These are phyloP conservation scores for Heliangelus exortis DNA, from an alignment of 2,797 vertebrate genomes.

Conservation along the genomic window DNA sequence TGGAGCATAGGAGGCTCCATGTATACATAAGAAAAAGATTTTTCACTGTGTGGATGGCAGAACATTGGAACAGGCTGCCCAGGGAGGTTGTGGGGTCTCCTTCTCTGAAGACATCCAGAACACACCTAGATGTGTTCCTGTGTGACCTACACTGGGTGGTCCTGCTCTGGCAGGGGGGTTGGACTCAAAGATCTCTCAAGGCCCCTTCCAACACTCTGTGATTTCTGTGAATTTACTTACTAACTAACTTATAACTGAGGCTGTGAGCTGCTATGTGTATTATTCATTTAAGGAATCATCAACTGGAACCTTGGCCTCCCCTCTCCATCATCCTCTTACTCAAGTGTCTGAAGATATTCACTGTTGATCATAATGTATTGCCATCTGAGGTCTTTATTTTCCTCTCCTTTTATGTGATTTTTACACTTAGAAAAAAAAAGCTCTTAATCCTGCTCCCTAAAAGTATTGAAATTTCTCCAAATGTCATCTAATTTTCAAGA, in stretches of 20 bases:
- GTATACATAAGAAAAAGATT: no score
- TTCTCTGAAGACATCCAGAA: no score
- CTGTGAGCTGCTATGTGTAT: rapidly evolving
- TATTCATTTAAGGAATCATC: neutral
- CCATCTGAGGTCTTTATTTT: neutral
- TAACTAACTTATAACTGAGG: neutral
- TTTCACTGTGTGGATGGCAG: no score
- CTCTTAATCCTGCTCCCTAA: neutral
- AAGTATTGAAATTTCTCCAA: neutral
- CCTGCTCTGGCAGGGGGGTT: no score
- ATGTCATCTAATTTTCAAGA: neutral
- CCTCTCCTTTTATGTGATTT: neutral
- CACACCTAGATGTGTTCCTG: no score
- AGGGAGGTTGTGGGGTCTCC: no score
- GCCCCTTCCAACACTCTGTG: no score
- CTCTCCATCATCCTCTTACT: neutral
- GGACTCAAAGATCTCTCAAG: no score
- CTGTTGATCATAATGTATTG: neutral
- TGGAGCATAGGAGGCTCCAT: no score
- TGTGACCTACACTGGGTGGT: no score
- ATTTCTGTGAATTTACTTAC: no score
- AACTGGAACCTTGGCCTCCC: neutral
- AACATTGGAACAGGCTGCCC: no score
- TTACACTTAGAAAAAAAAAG: neutral
- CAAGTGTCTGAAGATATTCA: neutral